Evolutionary conservation across 2,113 vertebrate genomes (phyloP).

Genomic region (Chascanopsetta lugubris): DNA sequence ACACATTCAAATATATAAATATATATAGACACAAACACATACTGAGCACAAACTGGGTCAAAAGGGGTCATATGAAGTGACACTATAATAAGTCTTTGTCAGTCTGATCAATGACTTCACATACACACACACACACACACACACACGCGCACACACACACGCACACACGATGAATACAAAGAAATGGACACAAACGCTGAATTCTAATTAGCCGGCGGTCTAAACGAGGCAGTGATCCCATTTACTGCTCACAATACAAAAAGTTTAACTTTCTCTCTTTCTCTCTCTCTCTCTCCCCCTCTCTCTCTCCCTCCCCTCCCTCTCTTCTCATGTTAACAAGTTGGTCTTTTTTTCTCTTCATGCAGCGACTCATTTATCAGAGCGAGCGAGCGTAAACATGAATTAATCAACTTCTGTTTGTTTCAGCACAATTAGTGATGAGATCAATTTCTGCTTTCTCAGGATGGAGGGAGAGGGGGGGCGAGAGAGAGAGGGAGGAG

Average conservation of each 20-base stretch:
- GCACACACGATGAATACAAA: conserved; percentile 46
- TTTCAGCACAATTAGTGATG: conserved; percentile 66
- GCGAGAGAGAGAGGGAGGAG: not conserved
- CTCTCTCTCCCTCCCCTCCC: not conserved
- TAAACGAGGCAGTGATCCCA: conserved; percentile 53
- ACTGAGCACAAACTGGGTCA: conserved; percentile 50
- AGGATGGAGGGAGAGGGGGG: not conserved
- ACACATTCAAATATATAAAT: conserved; percentile 4
- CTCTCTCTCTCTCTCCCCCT: not conserved
- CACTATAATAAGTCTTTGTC: conserved; percentile 74
- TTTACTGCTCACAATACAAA: conserved; percentile 45
- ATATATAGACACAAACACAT: conserved; percentile 40
- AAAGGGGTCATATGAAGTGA: conserved; percentile 50
- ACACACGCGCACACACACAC: conserved; percentile 30
- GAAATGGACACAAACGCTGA: conserved; percentile 45
- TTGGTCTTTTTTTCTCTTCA: conserved; percentile 38
- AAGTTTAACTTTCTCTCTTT: conserved; percentile 21
- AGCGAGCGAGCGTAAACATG: conserved; percentile 43
- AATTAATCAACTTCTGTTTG: conserved; percentile 73
- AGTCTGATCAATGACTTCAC: conserved; percentile 70
- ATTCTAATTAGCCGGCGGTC: conserved; percentile 51
- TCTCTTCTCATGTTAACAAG: conserved; percentile 44
- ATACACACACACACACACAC: conserved; percentile 31
- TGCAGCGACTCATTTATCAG: conserved; percentile 48
- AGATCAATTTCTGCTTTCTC: conserved; percentile 51